Percentiles rank a stretch among this genome's conserved stretches.
These are phyloP conservation scores for Desmophyllum pertusum DNA, from an alignment of 92 coral and sea anemone genomes.

Conservation along the genomic window DNA sequence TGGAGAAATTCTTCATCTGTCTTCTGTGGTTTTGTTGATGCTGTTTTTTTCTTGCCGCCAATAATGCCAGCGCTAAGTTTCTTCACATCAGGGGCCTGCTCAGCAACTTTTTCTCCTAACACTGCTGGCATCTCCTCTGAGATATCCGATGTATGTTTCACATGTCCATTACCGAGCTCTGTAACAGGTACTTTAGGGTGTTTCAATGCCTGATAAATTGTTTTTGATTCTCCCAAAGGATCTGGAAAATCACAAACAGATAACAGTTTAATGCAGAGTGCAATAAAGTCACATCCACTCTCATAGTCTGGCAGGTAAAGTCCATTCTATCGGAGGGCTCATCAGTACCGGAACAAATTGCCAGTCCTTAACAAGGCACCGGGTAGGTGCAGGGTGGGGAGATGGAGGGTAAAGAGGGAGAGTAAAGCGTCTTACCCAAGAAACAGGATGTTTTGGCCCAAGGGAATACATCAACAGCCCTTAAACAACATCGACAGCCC, in stretches of 20 bases:
- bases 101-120: conserved; percentile 38
- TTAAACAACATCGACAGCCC: no score
- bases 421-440: no score
- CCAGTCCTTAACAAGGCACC: no score
- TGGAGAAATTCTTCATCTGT: conserved; percentile 70
- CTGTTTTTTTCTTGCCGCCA: conserved; percentile 54
- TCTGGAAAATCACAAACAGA: conserved; percentile 43
- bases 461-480: no score
- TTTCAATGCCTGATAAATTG: conserved; percentile 84
- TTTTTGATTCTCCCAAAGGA: conserved; percentile 84
- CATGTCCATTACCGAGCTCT: conserved; percentile 51
- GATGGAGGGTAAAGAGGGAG: no score
- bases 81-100: conserved; percentile 54
- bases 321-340: no score
- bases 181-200: conserved; percentile 46
- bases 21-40: conserved; percentile 70
- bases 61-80: conserved; percentile 12
- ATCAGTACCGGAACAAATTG: no score
- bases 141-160: conserved; percentile 42
- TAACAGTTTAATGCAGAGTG: background rate
- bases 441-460: no score
- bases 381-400: no score
- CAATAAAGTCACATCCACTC: no score
- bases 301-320: no score
- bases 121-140: conserved; percentile 56